Evolutionary conservation across 2,888 invertebrate genomes (phyloP).

Genomic region (Dryococelus australis): DNA sequence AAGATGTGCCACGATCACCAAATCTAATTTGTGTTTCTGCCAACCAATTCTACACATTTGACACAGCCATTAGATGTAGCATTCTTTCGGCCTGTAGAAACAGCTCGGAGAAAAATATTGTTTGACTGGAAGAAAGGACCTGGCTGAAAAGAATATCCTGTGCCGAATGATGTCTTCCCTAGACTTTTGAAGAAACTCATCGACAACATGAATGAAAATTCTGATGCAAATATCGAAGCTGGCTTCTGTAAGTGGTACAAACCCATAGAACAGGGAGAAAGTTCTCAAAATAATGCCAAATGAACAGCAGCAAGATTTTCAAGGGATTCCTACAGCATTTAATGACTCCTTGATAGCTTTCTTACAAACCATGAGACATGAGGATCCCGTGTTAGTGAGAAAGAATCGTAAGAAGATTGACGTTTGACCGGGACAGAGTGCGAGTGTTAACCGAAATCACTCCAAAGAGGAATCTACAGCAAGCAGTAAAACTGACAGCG

Average conservation of each 20-base stretch:
- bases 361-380: constrained; percentile 23
- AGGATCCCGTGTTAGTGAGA: neutral
- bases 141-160: constrained; percentile 32
- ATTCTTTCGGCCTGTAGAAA: constrained; percentile 46
- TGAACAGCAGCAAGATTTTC: neutral
- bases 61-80: constrained; percentile 46
- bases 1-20: constrained; percentile 42
- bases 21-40: constrained; percentile 44
- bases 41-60: constrained; percentile 45
- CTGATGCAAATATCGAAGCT: constrained; percentile 8
- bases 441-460: neutral
- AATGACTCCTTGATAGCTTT: neutral
- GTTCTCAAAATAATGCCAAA: neutral
- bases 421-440: neutral
- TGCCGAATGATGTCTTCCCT: constrained; percentile 35
- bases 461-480: neutral
- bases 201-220: neutral
- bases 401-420: constrained; percentile 23
- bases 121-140: constrained; percentile 41
- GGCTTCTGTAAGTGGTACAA: neutral
- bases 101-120: constrained; percentile 42
- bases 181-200: constrained; percentile 31
- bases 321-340: neutral
- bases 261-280: neutral
- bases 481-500: constrained; percentile 1